These are phyloP conservation scores for Masnerella sp. DNA, from an alignment of 2,888 invertebrate genomes.

Conservation along the genomic window DNA sequence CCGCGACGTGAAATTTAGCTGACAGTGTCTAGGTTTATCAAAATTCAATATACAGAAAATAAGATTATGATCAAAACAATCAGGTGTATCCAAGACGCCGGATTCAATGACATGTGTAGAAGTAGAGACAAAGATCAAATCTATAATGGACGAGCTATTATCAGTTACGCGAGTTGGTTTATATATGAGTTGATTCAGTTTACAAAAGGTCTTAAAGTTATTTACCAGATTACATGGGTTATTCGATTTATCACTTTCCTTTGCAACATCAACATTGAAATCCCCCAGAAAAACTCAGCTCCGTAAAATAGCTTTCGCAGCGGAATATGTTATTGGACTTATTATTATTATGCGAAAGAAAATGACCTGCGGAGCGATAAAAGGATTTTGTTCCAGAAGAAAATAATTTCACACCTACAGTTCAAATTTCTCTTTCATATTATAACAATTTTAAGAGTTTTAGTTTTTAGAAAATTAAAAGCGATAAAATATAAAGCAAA, in stretches of 20 bases:
- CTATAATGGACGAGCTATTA: not conserved
- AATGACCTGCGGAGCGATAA: too few relatives aligned
- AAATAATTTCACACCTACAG: too few relatives aligned
- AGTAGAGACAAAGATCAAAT: not conserved
- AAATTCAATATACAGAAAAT: not conserved
- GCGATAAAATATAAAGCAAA: too few relatives aligned
- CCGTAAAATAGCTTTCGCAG: too few relatives aligned
- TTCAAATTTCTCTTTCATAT: too few relatives aligned
- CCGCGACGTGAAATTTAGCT: not conserved
- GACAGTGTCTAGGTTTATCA: not conserved
- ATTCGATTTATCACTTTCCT: not conserved
- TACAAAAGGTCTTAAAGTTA: not conserved
- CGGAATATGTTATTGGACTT: too few relatives aligned
- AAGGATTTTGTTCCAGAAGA: too few relatives aligned
- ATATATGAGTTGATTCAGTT: not conserved
- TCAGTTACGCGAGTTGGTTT: slow-evolving; percentile 1
- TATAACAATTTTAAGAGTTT: too few relatives aligned
- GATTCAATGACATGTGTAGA: not conserved
- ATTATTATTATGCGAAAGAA: too few relatives aligned
- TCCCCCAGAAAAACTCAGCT: slow-evolving; percentile 9
- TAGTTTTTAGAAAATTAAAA: too few relatives aligned
- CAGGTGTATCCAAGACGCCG: not conserved
- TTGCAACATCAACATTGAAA: slow-evolving; percentile 2
- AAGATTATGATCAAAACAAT: slow-evolving; percentile 4
- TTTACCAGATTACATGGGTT: not conserved